Base-by-base conservation (phyloP, 1,140 invertebrate genomes). In the Argopecten irradians region DNA sequence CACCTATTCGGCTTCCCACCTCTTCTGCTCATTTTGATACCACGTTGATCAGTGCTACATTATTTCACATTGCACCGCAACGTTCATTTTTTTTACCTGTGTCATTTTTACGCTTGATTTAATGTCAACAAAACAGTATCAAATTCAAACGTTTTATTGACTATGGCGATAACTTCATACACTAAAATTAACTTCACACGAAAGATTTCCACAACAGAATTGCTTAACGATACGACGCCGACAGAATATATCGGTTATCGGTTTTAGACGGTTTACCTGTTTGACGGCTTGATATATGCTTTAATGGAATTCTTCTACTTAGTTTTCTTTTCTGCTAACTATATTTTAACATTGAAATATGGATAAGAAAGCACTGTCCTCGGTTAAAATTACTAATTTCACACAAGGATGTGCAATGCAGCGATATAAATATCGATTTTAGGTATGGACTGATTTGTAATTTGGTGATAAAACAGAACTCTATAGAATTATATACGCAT, bases 1-100 rank as follows among this genome's bases (percentile, higher is more conserved):
- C 94, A 93, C 83, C 94, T 83, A 88, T 94, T 94, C 14, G 93
- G 94, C 84, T 90, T 90, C 0, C 93, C 92, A 34, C 83, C 82
- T 82, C 87, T 90, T 35, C 85, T 90, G 16, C 87, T 84, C 1
- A 85, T 34, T 35, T 39, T 71, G 33, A 88, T 46, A 1, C 55
- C 55, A 71, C 43, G 55, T 28, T 28, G n/a, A n/a, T 5, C 1
- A 71, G 16, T 11, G 16, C 22, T n/a, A n/a, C n/a, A n/a, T n/a
- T n/a, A n/a, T n/a, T n/a, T n/a, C n/a, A n/a, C 55, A 28, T 71
- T 71, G 22, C 55, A n/a, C 22, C n/a, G 22, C 22, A 22, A 19
- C 22, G 43, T 11, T 55, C 43, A 19, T 2, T 14, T 46, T 46
- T 28, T n/a, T n/a, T 71, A 16, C 22, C 22, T 71, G 55, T n/a